These are phyloP conservation scores for Dicrostonyx torquatus DNA, from an alignment of 2,797 vertebrate species.

Conservation along the genomic window DNA sequence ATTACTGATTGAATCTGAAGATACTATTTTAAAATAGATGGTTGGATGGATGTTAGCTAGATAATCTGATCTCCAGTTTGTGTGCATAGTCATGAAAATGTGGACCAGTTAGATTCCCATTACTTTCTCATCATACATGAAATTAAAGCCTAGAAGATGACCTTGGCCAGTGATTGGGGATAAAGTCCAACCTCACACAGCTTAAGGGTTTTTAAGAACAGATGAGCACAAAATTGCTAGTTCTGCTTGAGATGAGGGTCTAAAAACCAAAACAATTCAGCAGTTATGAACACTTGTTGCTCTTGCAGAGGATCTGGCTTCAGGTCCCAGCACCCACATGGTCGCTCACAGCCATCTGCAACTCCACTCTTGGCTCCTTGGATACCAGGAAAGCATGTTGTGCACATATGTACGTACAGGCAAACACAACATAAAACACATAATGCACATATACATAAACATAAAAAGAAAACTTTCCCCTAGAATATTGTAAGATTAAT, in stretches of 20 bases:
- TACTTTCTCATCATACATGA: not conserved
- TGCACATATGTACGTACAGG: not conserved
- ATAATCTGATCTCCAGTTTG: not conserved
- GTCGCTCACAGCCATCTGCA: not conserved
- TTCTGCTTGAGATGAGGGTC: not conserved
- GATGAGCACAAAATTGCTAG: not conserved
- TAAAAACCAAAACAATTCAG: conserved; percentile 17
- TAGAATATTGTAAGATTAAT: not conserved
- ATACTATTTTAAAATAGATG: conserved; percentile 24
- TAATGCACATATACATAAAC: not conserved
- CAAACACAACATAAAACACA: not conserved
- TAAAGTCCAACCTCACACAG: not conserved
- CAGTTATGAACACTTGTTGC: not conserved
- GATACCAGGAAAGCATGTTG: not conserved
- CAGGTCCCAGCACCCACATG: not conserved
- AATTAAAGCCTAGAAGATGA: not conserved
- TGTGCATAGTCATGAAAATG: not conserved
- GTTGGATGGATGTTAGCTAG: not conserved
- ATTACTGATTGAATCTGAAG: not conserved
- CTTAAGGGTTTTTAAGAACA: not conserved
- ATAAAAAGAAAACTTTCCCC: not conserved
- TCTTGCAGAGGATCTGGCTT: not conserved
- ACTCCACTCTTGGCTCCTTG: not conserved
- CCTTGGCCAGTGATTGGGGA: not conserved
- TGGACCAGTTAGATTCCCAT: not conserved